Base-by-base conservation (phyloP, 2,797 vertebrate genomes). In the Melanotaenia nigrans region DNA sequence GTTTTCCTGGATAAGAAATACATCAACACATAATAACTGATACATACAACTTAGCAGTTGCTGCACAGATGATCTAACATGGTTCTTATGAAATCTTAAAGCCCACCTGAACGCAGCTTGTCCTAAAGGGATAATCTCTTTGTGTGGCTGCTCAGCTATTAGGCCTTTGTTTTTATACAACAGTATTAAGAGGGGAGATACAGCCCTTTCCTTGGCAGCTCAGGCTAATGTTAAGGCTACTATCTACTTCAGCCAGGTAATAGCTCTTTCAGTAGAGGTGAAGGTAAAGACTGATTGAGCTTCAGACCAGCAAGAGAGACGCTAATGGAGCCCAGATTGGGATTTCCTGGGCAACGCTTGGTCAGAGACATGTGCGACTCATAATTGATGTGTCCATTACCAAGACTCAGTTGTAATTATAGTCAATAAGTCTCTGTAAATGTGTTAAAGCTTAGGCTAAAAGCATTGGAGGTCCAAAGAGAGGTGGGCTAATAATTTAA, bases 301-400 rank as follows among this genome's bases (percentile, higher is more conserved):
- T 89, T 87, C 90, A 88, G 87, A 90, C 88, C 84, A 91, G 87
- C 85, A 88, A 89, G 90, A 94, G 95, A 95, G 95, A 96, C 94
- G 93, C 95, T 98, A 98, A 98, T 97, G 96, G 95, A 96, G 90
- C 94, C 94, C 95, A 95, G 95, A 97, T 97, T 97, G 96, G 96
- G 96, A 97, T 97, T 98, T 96, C 97, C 96, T 95, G 95, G 96
- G 96, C 96, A 97, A 96, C 95, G 96, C 97, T 96, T 96, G 96
- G 96, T 97, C 96, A 95, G 95, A 96, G 97, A 97, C 96, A 95
- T 96, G 96, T 95, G 95, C 95, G 96, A 95, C 96, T 97, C 96
- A 97, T 98, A 99, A 99, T 98, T 97, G 97, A 99, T 99, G 97
- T 98, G 97, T 98, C 97, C 97, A 99, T 99, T 99, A 98, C 97